Evolutionary conservation across 2,113 vertebrate genomes (phyloP).

Genomic region (Accipiter virgatus): DNA sequence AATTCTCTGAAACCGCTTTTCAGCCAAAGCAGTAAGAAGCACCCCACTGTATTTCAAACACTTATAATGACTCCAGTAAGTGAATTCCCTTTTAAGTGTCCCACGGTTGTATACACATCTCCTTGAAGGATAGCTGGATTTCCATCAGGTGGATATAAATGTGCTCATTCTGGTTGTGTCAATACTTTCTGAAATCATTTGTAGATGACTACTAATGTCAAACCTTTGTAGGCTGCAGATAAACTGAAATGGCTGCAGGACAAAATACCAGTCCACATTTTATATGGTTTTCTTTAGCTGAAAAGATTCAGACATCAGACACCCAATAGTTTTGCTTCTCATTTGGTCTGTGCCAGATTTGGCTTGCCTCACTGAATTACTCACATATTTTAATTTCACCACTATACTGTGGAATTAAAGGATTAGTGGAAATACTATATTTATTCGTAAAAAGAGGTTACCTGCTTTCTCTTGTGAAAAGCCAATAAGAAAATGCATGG

Average conservation of each 20-base stretch:
- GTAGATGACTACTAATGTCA: neutral
- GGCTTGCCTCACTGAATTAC: neutral
- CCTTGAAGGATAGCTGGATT: neutral
- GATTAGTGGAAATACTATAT: neutral
- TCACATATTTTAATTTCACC: neutral
- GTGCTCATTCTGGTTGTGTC: neutral
- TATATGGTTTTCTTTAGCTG: neutral
- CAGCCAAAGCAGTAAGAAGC: neutral
- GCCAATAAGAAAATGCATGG: neutral
- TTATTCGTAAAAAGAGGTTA: neutral
- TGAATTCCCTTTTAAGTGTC: neutral
- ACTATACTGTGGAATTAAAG: neutral
- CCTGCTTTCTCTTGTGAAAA: neutral
- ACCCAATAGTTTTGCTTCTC: neutral
- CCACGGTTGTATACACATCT: neutral
- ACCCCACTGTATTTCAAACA: neutral
- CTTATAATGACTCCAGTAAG: neutral
- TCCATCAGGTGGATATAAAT: neutral
- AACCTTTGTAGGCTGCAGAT: neutral
- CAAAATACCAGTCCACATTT: neutral
- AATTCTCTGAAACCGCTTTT: neutral
- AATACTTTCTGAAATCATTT: neutral
- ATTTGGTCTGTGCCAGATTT: neutral
- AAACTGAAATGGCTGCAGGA: neutral
- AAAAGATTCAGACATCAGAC: neutral